These are phyloP conservation scores for Ips typographus DNA, from an alignment of 1,140 invertebrate species.

Conservation along the genomic window DNA sequence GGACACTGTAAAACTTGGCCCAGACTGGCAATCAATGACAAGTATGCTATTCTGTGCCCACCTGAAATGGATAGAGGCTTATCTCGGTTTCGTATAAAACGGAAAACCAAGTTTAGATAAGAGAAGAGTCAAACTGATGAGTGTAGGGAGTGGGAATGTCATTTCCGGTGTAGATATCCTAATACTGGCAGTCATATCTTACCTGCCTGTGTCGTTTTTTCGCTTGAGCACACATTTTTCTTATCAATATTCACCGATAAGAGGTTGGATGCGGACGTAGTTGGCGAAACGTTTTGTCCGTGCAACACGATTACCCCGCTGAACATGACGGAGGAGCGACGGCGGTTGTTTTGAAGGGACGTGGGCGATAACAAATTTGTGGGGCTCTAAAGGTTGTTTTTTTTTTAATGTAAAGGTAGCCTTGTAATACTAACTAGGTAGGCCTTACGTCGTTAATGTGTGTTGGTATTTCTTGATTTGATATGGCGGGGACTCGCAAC, in stretches of 20 bases:
- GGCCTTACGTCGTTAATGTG: constrained; percentile 48
- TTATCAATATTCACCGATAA: constrained; percentile 52
- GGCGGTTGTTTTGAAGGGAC: constrained; percentile 54
- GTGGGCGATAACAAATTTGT: constrained; percentile 64
- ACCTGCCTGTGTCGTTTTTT: constrained; percentile 87
- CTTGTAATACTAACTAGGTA: background rate
- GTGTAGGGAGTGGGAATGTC: too few relatives aligned
- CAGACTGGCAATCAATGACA: too few relatives aligned
- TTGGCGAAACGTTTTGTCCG: constrained; percentile 49
- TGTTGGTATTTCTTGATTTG: constrained; percentile 49
- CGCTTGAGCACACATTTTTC: constrained; percentile 76
- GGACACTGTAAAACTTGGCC: too few relatives aligned
- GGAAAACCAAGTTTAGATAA: too few relatives aligned
- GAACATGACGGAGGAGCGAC: constrained; percentile 84
- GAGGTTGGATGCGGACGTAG: constrained; percentile 46
- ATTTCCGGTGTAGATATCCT: too few relatives aligned
- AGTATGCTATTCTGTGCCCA: too few relatives aligned
- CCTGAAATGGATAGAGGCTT: too few relatives aligned
- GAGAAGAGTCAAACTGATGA: too few relatives aligned
- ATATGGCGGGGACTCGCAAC: constrained; percentile 58
- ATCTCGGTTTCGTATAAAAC: too few relatives aligned
- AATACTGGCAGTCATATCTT: constrained; percentile 35
- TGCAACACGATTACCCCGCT: constrained; percentile 80
- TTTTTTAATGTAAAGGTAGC: background rate
- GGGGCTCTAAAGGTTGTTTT: constrained; percentile 39